A percentile compares a stretch with the other conserved stretches of the same genome.
Conservation (phyloP, 1,140 invertebrate species). For the Drosophila auraria region DNA sequence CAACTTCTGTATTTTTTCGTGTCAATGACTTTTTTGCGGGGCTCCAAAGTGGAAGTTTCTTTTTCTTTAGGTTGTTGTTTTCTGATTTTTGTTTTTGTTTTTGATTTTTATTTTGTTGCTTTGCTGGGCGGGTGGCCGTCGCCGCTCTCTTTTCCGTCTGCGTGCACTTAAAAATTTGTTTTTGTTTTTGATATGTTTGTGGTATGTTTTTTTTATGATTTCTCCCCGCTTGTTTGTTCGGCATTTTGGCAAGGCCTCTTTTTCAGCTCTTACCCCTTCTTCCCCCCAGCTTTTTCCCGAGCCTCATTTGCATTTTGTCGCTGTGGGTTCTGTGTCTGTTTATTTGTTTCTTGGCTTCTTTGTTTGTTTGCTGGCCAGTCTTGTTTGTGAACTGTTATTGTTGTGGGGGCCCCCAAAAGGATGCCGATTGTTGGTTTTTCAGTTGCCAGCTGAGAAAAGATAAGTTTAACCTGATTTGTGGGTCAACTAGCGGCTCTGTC, state of each 20-base stretch:
- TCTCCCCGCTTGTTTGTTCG: constrained; percentile 35
- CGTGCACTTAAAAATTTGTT: constrained; percentile 62
- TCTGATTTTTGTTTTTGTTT: constrained; percentile 7
- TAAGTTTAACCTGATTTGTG: constrained; percentile 44
- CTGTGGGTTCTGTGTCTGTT: constrained; percentile 30
- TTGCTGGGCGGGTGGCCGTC: constrained; percentile 39
- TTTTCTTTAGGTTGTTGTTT: constrained; percentile 39
- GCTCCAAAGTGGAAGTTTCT: constrained; percentile 67
- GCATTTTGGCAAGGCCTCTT: constrained; percentile 14
- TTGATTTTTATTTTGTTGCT: constrained; percentile 30
- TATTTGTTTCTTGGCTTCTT: constrained; percentile 22
- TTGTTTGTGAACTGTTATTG: constrained; percentile 44
- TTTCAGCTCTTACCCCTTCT: background rate
- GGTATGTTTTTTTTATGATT: constrained; percentile 56
- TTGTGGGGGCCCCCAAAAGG: constrained; percentile 42
- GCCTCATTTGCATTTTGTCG: constrained; percentile 68
- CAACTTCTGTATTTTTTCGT: constrained; percentile 54
- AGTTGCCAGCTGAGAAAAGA: constrained; percentile 2
- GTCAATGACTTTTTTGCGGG: constrained; percentile 72
- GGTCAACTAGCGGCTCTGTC: constrained; percentile 44
- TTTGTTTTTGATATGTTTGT: constrained; percentile 42
- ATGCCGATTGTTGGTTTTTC: constrained; percentile 31
- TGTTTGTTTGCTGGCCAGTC: constrained; percentile 24
- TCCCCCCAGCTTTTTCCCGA: constrained; percentile 3
- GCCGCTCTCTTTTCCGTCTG: constrained; percentile 65